A percentile compares a stretch with the other conserved stretches of the same genome.
Evolutionary conservation across 2,797 vertebrate species (phyloP).

Genomic region (Fringilla coelebs): DNA sequence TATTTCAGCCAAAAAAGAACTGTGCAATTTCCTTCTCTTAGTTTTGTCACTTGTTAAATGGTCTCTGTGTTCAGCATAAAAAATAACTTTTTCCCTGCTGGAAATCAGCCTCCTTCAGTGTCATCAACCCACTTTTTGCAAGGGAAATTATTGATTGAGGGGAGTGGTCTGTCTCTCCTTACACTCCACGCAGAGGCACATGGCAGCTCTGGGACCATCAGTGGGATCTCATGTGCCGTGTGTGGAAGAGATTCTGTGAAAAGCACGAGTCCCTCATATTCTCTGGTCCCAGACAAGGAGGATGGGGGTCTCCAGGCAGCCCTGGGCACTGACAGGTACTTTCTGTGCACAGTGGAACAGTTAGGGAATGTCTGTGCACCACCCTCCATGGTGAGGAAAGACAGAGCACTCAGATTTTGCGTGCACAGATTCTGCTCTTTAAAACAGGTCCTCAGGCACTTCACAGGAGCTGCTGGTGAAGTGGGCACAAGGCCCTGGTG

Average conservation of each 20-base stretch:
- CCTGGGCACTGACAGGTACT: neutral
- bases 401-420: neutral
- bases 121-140: neutral
- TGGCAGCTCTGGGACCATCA: neutral
- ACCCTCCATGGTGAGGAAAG: neutral
- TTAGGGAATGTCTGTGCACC: neutral
- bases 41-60: neutral
- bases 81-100: neutral
- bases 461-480: neutral
- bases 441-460: neutral
- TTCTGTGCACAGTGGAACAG: neutral
- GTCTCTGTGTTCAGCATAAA: neutral
- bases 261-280: rapidly evolving
- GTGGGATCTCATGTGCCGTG: neutral
- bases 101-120: neutral
- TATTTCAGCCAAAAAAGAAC: neutral
- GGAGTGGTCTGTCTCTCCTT: neutral
- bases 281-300: neutral
- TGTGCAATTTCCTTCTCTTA: neutral
- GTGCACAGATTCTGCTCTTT: neutral
- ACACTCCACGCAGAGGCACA: neutral
- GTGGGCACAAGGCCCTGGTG: neutral
- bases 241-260: neutral
- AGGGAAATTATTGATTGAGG: neutral
- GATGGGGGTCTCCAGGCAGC: neutral